Percentiles rank a stretch among this genome's conserved stretches.
Evolutionary conservation across 1,140 invertebrate species (phyloP).

Genomic region (Nasonia longicornis): DNA sequence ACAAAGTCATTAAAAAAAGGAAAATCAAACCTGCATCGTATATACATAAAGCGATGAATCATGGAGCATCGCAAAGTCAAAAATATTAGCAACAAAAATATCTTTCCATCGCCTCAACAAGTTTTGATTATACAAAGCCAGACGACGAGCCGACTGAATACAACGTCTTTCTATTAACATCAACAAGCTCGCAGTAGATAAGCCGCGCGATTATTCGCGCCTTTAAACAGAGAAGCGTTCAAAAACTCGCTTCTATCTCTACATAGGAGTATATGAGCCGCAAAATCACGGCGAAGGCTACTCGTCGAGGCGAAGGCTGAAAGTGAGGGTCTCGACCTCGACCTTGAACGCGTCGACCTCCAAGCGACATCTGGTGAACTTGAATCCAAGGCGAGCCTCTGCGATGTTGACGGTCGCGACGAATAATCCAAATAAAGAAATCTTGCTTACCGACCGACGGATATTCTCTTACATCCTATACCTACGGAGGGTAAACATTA

Average conservation of each 20-base stretch:
- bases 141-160: not conserved
- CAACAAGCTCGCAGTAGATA: not conserved
- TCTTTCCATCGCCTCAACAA: not conserved
- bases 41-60: not conserved
- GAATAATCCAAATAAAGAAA: not conserved
- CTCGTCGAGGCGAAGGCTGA: not conserved
- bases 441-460: not conserved
- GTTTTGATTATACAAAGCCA: not conserved
- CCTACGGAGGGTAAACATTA: not conserved
- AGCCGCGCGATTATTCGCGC: not conserved
- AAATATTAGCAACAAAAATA: not conserved
- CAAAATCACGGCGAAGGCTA: not conserved
- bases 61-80: not conserved
- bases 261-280: not conserved
- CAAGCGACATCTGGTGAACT: slow-evolving; percentile 27
- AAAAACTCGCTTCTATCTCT: not conserved
- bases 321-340: not conserved
- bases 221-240: not conserved
- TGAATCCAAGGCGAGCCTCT: not conserved
- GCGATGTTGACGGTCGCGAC: too few species aligned
- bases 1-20: not conserved
- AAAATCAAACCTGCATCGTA: not conserved
- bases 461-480: not conserved
- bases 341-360: slow-evolving; percentile 12
- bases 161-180: not conserved